A percentile compares a stretch with the other conserved stretches of the same genome.
phyloP scores from a whole-genome alignment of 53 echinoderm and acorn worm species.

The Holothuria leucospilota region DNA sequence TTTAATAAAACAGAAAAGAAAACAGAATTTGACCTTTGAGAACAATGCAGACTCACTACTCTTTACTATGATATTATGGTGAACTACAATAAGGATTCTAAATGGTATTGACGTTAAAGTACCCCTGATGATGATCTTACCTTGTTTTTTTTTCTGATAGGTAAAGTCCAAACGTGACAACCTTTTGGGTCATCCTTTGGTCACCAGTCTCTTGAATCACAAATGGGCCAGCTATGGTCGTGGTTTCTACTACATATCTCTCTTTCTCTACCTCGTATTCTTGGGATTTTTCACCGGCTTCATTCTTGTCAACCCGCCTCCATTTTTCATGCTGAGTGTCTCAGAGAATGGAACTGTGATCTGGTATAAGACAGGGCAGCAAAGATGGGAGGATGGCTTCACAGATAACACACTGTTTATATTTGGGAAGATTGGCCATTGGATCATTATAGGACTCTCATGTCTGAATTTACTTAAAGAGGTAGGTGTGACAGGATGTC shows the following conservation, averaged over 20 bases:
- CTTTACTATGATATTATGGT: too few relatives aligned
- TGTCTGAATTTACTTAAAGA: conserved; percentile 83
- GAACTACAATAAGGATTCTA: too few relatives aligned
- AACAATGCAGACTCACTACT: too few relatives aligned
- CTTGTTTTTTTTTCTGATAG: too few relatives aligned
- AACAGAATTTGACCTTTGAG: too few relatives aligned
- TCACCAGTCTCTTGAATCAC: conserved; percentile 80
- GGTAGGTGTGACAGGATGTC: conserved; percentile 46
- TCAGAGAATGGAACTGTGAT: conserved; percentile 43
- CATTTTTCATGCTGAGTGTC: conserved; percentile 41
- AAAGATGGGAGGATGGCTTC: conserved; percentile 64
- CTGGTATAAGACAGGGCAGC: conserved; percentile 71
- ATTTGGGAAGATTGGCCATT: conserved; percentile 85
- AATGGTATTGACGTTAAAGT: too few relatives aligned
- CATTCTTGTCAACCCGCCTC: conserved; percentile 83
- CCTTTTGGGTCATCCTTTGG: conserved; percentile 84
- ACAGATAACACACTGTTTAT: conserved; percentile 57
- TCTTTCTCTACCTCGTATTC: conserved; percentile 81
- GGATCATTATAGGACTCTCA: conserved; percentile 82
- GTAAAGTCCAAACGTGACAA: conserved; percentile 34
- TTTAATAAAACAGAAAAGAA: too few relatives aligned
- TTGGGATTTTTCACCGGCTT: conserved; percentile 89
- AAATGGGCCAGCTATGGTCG: conserved; percentile 96
- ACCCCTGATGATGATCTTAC: too few relatives aligned
- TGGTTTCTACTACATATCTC: conserved; percentile 88